Evolutionary conservation across 2,113 vertebrate species (phyloP).

Genomic region (Lathamus discolor): DNA sequence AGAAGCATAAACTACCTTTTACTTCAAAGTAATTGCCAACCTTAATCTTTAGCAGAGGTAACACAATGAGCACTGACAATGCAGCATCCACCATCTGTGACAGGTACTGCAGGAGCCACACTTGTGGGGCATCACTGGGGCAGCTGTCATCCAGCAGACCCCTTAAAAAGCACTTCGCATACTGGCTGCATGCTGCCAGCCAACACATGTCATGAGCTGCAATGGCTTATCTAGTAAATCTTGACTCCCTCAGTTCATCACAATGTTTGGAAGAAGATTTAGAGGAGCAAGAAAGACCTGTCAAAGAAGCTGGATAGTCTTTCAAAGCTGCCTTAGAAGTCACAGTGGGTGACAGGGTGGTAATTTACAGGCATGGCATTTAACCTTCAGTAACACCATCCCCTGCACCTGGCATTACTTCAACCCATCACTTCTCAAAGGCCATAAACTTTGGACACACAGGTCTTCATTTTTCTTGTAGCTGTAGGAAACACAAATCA

Average conservation of each 20-base stretch:
- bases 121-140: not conserved
- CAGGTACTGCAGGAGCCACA: not conserved
- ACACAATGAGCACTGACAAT: not conserved
- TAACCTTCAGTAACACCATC: conserved; percentile 52
- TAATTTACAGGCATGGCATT: conserved; percentile 64
- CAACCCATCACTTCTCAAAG: conserved; percentile 61
- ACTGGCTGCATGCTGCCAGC: not conserved
- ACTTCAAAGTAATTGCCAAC: conserved; percentile 10
- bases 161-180: not conserved
- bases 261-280: conserved; percentile 44
- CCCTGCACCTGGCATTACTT: conserved; percentile 53
- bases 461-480: conserved; percentile 54
- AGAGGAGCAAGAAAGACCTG: conserved; percentile 40
- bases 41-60: not conserved
- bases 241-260: conserved; percentile 20
- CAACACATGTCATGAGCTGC: not conserved
- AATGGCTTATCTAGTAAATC: conserved; percentile 10
- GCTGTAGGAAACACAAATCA: conserved; percentile 60
- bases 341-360: not conserved
- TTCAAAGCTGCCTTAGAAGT: conserved; percentile 44
- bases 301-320: conserved; percentile 40
- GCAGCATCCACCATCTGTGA: not conserved
- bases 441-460: conserved; percentile 47
- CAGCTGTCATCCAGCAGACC: not conserved
- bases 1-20: conserved; percentile 35